Evolutionary conservation across 2,113 vertebrate genomes (phyloP), one percentile per base, ranked within the genome.

Genomic region (Sardina pilchardus): DNA sequence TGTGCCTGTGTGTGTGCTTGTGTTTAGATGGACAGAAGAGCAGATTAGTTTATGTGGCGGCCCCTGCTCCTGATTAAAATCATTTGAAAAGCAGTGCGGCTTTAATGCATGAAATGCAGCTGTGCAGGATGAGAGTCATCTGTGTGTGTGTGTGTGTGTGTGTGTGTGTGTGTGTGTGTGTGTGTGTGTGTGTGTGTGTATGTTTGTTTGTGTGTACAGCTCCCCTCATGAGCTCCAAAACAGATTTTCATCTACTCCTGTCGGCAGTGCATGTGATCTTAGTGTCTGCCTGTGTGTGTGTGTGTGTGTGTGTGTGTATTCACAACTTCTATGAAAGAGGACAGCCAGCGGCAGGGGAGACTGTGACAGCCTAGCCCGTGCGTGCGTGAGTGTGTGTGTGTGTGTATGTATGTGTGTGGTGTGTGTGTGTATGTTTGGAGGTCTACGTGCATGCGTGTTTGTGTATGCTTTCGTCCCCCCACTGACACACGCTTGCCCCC

Each of bases 321-420:
- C 71, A 78, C 43, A 71, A 47, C 82, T 85, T 83, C 85, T 75
- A 84, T 85, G 81, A 85, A 50, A 86, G 53, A 56, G 84, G 86
- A 84, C 78, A 83, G 83, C 42, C 53, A 80, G 67, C 86, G 75
- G 85, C 85, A 87, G 86, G 87, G 80, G 63, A 80, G 45, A 19
- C 53, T 6, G 53, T 59, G 19, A 59, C 53, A 59, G 6, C 19
- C 19, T 24, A 24, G 53, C 6, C 4, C 21, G 6, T 75, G 67
- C 9, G 8, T 71, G 63, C 30, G 63, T 34, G 63, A 9, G n/a
- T 34, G n/a, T 71, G 63, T 16, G 1, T 71, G 63, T 10, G n/a
- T 67, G 63, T 75, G 83, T 84, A 56, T 67, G 82, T 56, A 2
- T 43, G 82, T 83, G 24, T 34, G n/a, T 71, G 63, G 63, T 14